A percentile compares a stretch with the other conserved stretches of the same genome.
These are phyloP conservation scores for Cephus cinctus DNA, from an alignment of 1,140 invertebrate species.

Conservation along the genomic window DNA sequence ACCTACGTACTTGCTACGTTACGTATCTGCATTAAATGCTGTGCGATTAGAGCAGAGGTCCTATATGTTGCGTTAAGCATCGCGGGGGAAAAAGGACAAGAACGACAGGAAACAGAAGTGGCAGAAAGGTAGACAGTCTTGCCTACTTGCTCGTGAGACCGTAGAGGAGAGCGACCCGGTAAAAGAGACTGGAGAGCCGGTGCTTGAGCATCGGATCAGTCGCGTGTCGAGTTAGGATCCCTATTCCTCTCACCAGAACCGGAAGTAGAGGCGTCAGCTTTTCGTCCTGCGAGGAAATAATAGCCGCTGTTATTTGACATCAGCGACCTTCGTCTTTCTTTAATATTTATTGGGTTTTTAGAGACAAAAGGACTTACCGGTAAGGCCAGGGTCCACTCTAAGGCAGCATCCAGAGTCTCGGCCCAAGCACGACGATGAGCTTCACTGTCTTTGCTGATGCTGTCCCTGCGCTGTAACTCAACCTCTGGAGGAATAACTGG, in stretches of 20 bases:
- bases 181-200: slow-evolving; percentile 61
- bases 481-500: slow-evolving; percentile 61
- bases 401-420: slow-evolving; percentile 61
- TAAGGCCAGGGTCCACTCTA: slow-evolving; percentile 54
- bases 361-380: slow-evolving; percentile 33
- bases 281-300: slow-evolving; percentile 59
- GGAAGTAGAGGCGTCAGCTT: slow-evolving; percentile 64
- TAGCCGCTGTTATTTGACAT: background rate
- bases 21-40: no score
- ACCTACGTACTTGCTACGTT: no score
- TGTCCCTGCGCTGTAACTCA: slow-evolving; percentile 72
- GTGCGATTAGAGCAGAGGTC: no score
- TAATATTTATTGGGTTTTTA: background rate
- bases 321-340: background rate
- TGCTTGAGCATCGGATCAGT: slow-evolving; percentile 62
- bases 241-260: slow-evolving; percentile 62
- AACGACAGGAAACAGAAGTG: no score
- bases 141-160: slow-evolving; percentile 55
- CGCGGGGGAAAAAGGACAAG: no score
- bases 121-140: no score
- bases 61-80: no score
- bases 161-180: slow-evolving; percentile 62
- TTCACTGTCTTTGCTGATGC: slow-evolving; percentile 76
- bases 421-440: slow-evolving; percentile 66
- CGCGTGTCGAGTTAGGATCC: slow-evolving; percentile 63